Base-by-base conservation (phyloP, 1,140 invertebrate species). In the Drosophila sucinea region DNA sequence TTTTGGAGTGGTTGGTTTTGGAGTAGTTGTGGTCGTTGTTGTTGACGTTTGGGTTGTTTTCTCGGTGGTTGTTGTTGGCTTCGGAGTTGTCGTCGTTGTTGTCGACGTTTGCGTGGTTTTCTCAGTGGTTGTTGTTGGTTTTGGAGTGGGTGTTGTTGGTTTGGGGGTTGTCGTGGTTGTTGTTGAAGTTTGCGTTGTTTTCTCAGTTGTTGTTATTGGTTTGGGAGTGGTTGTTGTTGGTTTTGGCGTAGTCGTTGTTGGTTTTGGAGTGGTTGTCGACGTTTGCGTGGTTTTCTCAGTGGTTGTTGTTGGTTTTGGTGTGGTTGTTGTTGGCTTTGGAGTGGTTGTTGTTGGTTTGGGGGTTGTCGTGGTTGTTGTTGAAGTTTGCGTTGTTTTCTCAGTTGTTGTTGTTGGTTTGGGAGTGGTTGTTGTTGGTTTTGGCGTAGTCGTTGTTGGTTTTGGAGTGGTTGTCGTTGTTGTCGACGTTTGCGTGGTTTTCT, bases 371-470 rank as follows among this genome's bases (percentile, higher is more conserved):
- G 69, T 60, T 1, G 61, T 57, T 0, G 51, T 38, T 3, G 56
- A 30, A 6, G 23, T 51, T 23, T 30, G 4, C 41, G 41, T 63
- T 3, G 63, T 8, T 1, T 23, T 4, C 8, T 8, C 51, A 0
- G 60, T 57, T 1, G 33, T 44, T 38, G 51, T 62, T 55, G 51
- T 4, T 1, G 11, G 17, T 7, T 4, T 4, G 17, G 17, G 17
- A 7, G 60, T 63, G 0, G 71, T 62, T 32, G 30, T 23, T 2
- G 54, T 32, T 47, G 60, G 44, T 27, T 56, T 32, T 4, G 29
- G 30, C 1, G 29, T 3, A 44, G 60, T 94, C 64, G 93, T 92
- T 17, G 94, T 93, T 82, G 93, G 92, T 73, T 92, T 92, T 64
- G 93, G 92, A 73, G 25, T 5, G 0, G 93, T 93, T 93, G 17